Percentiles rank a stretch among this genome's conserved stretches.
Evolutionary conservation across 1,140 invertebrate species (phyloP).

Genomic region (Bombyx mandarina): DNA sequence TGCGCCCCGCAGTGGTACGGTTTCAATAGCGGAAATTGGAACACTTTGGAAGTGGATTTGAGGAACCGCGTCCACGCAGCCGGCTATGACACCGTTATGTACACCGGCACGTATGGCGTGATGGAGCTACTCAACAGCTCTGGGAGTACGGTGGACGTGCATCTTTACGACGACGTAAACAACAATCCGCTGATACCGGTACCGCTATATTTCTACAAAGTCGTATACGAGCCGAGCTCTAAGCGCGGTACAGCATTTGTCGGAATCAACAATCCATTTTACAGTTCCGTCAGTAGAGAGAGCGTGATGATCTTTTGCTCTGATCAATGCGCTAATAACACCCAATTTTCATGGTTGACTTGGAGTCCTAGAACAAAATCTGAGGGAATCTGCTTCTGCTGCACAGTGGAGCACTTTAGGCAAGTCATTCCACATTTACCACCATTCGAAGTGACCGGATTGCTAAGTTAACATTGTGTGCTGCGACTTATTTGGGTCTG

Average conservation of each 20-base stretch:
- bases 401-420: constrained; percentile 39
- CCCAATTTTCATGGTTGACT: constrained; percentile 38
- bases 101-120: constrained; percentile 69
- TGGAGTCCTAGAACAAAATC: constrained; percentile 41
- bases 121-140: constrained; percentile 53
- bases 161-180: constrained; percentile 53
- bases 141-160: constrained; percentile 50
- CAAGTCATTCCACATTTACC: constrained; percentile 42
- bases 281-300: constrained; percentile 24
- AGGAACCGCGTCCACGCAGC: constrained; percentile 43
- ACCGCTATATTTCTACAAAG: constrained; percentile 68
- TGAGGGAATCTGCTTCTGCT: constrained; percentile 53
- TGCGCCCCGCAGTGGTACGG: constrained; percentile 76
- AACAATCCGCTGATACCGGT: constrained; percentile 60
- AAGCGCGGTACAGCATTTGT: constrained; percentile 60
- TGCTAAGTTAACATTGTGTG: constrained; percentile 26
- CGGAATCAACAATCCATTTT: constrained; percentile 71
- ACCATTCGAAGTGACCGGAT: constrained; percentile 32
- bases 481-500: not conserved
- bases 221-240: constrained; percentile 58
- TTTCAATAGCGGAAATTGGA: constrained; percentile 79
- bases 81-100: constrained; percentile 59
- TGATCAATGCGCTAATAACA: constrained; percentile 38
- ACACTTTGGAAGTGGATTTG: constrained; percentile 60
- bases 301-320: constrained; percentile 42